Base-by-base conservation (phyloP, 1,140 invertebrate genomes). In the Drepana arcuata region DNA sequence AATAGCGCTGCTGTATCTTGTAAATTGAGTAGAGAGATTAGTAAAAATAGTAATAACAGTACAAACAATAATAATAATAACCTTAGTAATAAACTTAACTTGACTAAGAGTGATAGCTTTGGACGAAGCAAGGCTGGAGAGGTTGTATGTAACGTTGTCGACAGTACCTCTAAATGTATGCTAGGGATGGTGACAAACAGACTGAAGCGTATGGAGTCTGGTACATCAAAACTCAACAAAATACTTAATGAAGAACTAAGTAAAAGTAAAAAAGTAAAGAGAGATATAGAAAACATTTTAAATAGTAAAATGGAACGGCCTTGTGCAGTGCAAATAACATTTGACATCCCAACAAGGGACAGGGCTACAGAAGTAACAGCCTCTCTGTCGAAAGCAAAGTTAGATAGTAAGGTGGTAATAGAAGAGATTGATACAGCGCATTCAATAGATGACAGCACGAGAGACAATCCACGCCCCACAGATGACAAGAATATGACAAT, bases 281-380 rank as follows among this genome's bases (percentile, higher is more conserved):
- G 27, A 13, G 38, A 58, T 25, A 50, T 58, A 25, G 54, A 40
- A 14, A 40, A 47, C 15, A 44, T 48, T 24, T 34, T 47, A 15
- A 49, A 52, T 29, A 37, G 34, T 35, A 37, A 30, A 25, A 11
- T 21, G 11, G 14, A 35, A 13, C 13, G 42, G 14, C 23, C 30
- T 11, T 16, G 32, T 43, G 25, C 60, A 9, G 47, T 56, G 16
- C 50, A 69, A 25, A 52, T 66, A 24, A 45, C 43, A 7, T 46
- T 61, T 21, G 55, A 63, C 37, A 49, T 66, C 16, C 61, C 64
- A 2, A 74, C 66, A 2, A 61, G 32, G 40, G 72, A 79, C 12
- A 44, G 51, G 26, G 53, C 56, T 14, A 71, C 63, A 11, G 65
- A 67, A 36, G 54, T 72, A 6, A 65, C 60, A 5, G 38, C 50